A percentile compares a stretch with the other conserved stretches of the same genome.
phyloP scores from a whole-genome alignment of 2,888 invertebrate species.

The Torymus texanus region DNA sequence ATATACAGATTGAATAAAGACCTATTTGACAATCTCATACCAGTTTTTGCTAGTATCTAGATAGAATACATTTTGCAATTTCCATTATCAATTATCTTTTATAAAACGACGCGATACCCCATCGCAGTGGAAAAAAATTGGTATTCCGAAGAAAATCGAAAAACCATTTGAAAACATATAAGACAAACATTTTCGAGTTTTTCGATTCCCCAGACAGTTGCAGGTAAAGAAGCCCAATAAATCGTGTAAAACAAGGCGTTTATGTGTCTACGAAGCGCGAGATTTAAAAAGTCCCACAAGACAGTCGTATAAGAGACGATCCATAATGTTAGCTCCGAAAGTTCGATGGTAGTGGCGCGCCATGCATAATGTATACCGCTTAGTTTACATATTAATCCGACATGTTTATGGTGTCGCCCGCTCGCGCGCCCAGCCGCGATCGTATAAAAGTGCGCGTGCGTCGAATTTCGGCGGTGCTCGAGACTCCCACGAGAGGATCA shows the following conservation, averaged over 20 bases:
- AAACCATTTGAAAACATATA: too few species aligned
- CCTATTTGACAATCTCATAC: too few species aligned
- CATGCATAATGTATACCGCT: conserved; percentile 60
- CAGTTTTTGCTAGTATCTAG: too few species aligned
- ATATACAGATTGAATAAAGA: too few species aligned
- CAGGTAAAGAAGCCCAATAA: conserved; percentile 12
- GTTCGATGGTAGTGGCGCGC: conserved; percentile 55
- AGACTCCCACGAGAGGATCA: not conserved
- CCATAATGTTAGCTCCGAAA: conserved; percentile 56
- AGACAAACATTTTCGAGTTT: too few species aligned
- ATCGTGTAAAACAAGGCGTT: conserved; percentile 38
- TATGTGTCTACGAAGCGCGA: not conserved
- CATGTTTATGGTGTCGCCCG: conserved; percentile 62
- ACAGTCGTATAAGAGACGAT: conserved; percentile 42
- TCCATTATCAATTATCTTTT: too few species aligned
- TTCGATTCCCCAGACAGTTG: not conserved
- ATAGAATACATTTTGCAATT: too few species aligned
- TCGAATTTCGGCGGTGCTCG: conserved; percentile 56
- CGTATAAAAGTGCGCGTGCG: conserved; percentile 58
- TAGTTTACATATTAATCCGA: conserved; percentile 62
- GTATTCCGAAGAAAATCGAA: too few species aligned
- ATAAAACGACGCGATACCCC: too few species aligned
- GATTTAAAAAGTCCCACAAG: not conserved
- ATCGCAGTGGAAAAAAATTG: too few species aligned
- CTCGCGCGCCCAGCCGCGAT: conserved; percentile 44